These are phyloP conservation scores for Scaptomyza polygonia DNA, from an alignment of 2,888 invertebrate genomes.

Conservation along the genomic window DNA sequence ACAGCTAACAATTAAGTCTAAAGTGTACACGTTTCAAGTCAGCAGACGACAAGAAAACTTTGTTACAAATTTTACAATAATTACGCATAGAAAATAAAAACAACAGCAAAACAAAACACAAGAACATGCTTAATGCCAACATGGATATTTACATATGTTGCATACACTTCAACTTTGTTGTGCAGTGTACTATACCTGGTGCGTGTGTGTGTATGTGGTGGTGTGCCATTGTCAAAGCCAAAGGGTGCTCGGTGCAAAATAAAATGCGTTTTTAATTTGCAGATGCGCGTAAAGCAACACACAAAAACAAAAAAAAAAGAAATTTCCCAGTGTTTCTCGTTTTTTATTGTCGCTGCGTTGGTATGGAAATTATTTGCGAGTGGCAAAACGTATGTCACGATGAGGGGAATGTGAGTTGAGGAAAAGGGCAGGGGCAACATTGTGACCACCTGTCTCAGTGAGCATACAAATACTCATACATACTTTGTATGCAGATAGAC, in stretches of 20 bases:
- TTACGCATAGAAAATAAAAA: slow-evolving; percentile 53
- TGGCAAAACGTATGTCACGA: slow-evolving; percentile 65
- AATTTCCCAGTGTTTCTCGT: slow-evolving; percentile 53
- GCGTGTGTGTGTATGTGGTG: slow-evolving; percentile 22
- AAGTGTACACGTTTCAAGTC: slow-evolving; percentile 58
- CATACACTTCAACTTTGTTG: slow-evolving; percentile 25
- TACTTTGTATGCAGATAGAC: slow-evolving; percentile 27
- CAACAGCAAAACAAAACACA: not conserved
- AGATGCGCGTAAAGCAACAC: slow-evolving; percentile 71
- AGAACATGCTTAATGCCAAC: slow-evolving; percentile 47
- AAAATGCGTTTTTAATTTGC: slow-evolving; percentile 81
- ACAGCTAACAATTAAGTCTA: slow-evolving; percentile 79
- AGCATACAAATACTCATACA: slow-evolving; percentile 26
- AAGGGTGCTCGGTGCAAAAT: slow-evolving; percentile 61
- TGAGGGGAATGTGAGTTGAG: slow-evolving; percentile 5
- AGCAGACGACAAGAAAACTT: slow-evolving; percentile 59
- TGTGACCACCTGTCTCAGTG: slow-evolving; percentile 65
- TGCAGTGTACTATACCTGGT: too few species aligned
- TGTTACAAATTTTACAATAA: slow-evolving; percentile 66
- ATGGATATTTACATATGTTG: slow-evolving; percentile 43
- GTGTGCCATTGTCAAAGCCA: slow-evolving; percentile 68
- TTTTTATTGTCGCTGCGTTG: slow-evolving; percentile 69
- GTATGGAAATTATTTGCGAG: slow-evolving; percentile 63
- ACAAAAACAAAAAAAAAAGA: slow-evolving; percentile 17
- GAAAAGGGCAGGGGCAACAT: slow-evolving; percentile 11